Evolutionary conservation across 1,140 invertebrate species (phyloP).

Genomic region (Acromyrmex echinatior): DNA sequence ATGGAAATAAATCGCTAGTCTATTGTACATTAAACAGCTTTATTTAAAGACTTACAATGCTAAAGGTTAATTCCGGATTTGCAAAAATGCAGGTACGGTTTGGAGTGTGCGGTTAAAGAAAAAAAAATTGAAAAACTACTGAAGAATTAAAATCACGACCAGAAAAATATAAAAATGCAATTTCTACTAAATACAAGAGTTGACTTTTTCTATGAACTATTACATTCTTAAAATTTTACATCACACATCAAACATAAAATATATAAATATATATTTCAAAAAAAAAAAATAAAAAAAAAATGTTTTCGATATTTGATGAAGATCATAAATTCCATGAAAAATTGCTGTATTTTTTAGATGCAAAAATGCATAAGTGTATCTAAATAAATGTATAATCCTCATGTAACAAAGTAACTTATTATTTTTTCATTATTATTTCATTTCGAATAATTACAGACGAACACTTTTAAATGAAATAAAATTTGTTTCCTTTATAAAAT

Average conservation of each 20-base stretch:
- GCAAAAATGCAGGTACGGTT: neutral
- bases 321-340: conserved; percentile 1
- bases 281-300: neutral
- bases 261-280: neutral
- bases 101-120: neutral
- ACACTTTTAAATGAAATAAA: neutral
- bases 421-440: neutral
- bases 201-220: neutral
- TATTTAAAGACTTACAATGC: conserved; percentile 14
- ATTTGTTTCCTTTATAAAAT: neutral
- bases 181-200: neutral
- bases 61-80: conserved; percentile 48
- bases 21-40: conserved; percentile 21
- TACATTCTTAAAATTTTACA: neutral
- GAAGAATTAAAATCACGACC: neutral
- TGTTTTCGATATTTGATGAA: neutral
- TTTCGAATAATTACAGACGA: neutral
- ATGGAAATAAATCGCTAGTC: neutral
- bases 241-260: neutral
- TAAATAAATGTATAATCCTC: too few species aligned
- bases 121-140: neutral
- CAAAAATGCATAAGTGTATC: neutral
- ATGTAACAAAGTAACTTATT: too few species aligned
- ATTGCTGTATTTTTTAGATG: neutral
- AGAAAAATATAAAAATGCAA: conserved; percentile 15